Conservation (phyloP, 30 jellyfish, hydroid and myxozoan genomes). For the Cassiopea xamachana region DNA sequence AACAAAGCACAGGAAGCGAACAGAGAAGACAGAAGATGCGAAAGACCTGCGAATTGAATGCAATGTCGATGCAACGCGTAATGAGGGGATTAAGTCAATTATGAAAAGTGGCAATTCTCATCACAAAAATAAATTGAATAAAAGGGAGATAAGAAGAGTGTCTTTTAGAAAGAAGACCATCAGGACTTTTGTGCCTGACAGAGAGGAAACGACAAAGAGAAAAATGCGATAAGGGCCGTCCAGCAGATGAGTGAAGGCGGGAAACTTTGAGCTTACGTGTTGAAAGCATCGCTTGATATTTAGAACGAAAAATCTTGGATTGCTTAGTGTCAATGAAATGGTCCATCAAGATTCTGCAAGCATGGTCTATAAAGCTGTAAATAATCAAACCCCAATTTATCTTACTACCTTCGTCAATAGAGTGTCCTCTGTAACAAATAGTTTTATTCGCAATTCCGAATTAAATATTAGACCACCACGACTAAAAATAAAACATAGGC, state of each 20-base stretch:
- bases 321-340: too few species aligned
- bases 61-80: background rate
- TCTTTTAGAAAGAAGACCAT: background rate
- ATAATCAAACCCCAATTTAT: too few species aligned
- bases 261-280: too few species aligned
- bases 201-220: background rate
- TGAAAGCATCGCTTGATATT: too few species aligned
- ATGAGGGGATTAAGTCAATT: background rate
- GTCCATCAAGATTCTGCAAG: too few species aligned
- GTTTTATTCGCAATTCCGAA: too few species aligned
- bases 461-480: too few species aligned
- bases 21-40: background rate
- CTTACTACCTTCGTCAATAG: too few species aligned
- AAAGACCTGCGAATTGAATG: background rate
- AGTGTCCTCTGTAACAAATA: too few species aligned
- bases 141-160: background rate
- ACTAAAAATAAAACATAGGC: too few species aligned
- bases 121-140: background rate
- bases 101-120: background rate
- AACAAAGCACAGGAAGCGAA: background rate
- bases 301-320: too few species aligned
- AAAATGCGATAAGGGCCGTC: background rate
- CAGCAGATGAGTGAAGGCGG: background rate
- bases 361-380: too few species aligned
- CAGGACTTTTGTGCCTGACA: background rate